A percentile compares a stretch with the other conserved stretches of the same genome.
phyloP scores from a whole-genome alignment of 1,140 invertebrate species.

The Holcopasites calliopsidis region DNA sequence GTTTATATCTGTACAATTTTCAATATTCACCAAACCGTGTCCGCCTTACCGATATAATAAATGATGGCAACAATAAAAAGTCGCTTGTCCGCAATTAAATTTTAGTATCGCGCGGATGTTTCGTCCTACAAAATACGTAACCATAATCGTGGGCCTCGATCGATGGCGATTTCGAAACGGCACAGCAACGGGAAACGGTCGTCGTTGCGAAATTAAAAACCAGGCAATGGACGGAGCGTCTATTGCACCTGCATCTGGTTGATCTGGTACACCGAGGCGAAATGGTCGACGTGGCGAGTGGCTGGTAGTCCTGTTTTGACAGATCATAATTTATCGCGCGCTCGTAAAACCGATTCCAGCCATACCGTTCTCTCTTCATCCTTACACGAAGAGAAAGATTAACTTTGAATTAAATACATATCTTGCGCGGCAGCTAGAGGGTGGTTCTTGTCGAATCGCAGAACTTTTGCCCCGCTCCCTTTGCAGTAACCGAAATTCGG shows the following conservation, averaged over 20 bases:
- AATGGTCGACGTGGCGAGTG: conserved; percentile 63
- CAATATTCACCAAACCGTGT: too few species aligned
- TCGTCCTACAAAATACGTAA: background rate
- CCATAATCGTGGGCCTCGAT: background rate
- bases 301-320: conserved; percentile 73
- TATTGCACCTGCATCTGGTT: conserved; percentile 47
- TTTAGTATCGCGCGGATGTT: background rate
- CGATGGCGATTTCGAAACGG: background rate
- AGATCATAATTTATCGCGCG: conserved; percentile 72
- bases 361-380: conserved; percentile 43
- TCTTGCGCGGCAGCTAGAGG: background rate
- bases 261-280: conserved; percentile 31
- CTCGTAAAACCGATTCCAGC: conserved; percentile 70
- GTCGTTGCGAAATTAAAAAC: conserved; percentile 26
- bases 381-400: background rate
- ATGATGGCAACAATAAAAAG: background rate
- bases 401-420: conserved; percentile 19
- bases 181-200: background rate
- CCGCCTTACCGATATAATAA: too few species aligned
- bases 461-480: background rate
- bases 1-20: too few species aligned
- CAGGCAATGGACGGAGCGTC: conserved; percentile 12
- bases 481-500: background rate
- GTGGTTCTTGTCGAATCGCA: background rate
- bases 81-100: conserved; percentile 1